These are phyloP conservation scores for Brachypteracias leptosomus DNA, from an alignment of 2,113 vertebrate genomes.

Conservation along the genomic window DNA sequence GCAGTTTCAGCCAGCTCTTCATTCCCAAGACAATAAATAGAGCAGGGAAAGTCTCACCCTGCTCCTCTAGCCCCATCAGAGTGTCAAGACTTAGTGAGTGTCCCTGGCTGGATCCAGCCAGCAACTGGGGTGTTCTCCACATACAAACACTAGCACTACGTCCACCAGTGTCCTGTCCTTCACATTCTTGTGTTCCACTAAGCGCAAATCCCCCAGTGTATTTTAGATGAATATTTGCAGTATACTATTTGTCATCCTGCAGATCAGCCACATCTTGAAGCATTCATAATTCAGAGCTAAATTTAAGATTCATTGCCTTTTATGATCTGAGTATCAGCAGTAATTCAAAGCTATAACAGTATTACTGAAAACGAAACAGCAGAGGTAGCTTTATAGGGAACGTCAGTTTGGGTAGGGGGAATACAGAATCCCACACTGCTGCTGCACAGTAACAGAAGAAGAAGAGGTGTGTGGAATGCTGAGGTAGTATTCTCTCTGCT, in stretches of 20 bases:
- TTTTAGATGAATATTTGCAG: neutral
- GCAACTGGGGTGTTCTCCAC: neutral
- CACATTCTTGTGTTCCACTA: neutral
- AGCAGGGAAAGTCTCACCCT: neutral
- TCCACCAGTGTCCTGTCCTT: neutral
- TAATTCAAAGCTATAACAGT: neutral
- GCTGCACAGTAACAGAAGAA: neutral
- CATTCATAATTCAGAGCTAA: neutral
- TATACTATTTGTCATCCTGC: neutral
- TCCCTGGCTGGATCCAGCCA: neutral
- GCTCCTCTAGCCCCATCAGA: neutral
- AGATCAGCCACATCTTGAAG: neutral
- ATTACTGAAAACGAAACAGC: neutral
- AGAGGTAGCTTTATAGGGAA: neutral
- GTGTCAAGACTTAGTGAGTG: neutral
- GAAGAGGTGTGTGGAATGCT: neutral
- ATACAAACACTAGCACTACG: neutral
- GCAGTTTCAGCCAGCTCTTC: neutral
- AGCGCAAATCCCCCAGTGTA: accelerated
- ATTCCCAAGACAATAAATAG: neutral
- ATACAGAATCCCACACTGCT: neutral
- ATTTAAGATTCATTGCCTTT: neutral
- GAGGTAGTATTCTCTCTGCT: neutral
- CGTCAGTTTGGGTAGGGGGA: neutral
- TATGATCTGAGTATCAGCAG: neutral